These are phyloP conservation scores for Tipula helvola DNA, from an alignment of 2,888 invertebrate species.

Conservation along the genomic window DNA sequence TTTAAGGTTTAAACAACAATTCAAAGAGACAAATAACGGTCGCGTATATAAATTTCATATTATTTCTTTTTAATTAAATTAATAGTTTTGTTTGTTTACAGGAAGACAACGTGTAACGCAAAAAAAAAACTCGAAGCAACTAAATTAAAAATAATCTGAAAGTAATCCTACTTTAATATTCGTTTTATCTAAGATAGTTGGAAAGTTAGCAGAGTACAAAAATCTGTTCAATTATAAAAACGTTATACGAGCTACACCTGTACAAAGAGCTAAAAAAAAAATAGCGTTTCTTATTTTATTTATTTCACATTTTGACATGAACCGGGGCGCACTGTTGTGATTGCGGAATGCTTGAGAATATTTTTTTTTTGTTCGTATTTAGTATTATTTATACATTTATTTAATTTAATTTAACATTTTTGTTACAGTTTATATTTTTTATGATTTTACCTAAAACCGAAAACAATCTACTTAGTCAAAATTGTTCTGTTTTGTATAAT, in stretches of 20 bases:
- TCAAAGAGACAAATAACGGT: neutral
- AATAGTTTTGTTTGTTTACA: neutral
- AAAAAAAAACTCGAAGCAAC: too few species aligned
- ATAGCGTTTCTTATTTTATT: neutral
- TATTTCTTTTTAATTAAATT: neutral
- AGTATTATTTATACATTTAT: neutral
- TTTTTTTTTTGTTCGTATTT: neutral
- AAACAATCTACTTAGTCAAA: neutral
- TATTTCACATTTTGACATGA: neutral
- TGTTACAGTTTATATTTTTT: neutral
- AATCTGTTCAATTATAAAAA: too few species aligned
- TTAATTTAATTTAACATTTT: neutral
- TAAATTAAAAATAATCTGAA: neutral
- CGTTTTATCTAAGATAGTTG: too few species aligned
- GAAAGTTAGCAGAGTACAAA: too few species aligned
- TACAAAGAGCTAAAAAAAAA: neutral
- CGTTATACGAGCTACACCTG: neutral
- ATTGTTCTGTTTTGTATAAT: neutral
- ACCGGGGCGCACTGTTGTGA: neutral
- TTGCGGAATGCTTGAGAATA: neutral
- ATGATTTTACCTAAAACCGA: neutral
- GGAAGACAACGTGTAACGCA: neutral
- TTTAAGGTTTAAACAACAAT: neutral
- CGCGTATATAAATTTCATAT: neutral
- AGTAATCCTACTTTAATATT: too few species aligned